These are phyloP conservation scores for Notodonta dromedarius DNA, from an alignment of 2,888 invertebrate genomes.

Conservation along the genomic window DNA sequence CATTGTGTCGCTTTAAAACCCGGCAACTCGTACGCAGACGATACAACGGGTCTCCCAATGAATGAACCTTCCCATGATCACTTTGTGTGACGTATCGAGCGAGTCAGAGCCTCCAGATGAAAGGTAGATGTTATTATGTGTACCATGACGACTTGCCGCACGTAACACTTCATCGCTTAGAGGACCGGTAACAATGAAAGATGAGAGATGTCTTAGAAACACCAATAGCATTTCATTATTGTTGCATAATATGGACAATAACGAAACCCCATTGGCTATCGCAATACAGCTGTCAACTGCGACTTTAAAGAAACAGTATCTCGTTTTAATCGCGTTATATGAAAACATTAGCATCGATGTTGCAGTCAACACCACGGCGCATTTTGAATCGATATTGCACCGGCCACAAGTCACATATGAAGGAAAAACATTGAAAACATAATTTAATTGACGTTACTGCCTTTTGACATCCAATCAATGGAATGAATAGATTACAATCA, in stretches of 20 bases:
- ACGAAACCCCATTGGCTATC: not conserved
- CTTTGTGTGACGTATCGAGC: conserved; percentile 20
- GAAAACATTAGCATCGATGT: no score
- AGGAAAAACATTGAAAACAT: no score
- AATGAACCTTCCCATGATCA: conserved; percentile 25
- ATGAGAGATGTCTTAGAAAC: not conserved
- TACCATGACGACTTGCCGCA: conserved; percentile 21
- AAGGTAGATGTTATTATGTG: conserved; percentile 77
- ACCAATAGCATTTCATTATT: not conserved
- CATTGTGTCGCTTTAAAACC: not conserved
- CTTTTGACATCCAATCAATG: not conserved
- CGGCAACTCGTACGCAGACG: not conserved
- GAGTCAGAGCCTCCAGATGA: conserved; percentile 52
- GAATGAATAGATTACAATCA: conserved; percentile 18
- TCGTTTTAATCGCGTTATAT: no score
- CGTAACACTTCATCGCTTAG: conserved; percentile 29
- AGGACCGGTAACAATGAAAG: not conserved
- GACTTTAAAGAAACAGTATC: no score
- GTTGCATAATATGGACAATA: conserved; percentile 5
- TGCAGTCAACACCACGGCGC: no score
- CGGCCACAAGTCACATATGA: no score
- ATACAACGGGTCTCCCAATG: conserved; percentile 23
- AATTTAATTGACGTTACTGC: no score
- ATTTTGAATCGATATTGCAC: no score
- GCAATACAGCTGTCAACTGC: no score